A percentile compares a stretch with the other conserved stretches of the same genome.
phyloP scores from a whole-genome alignment of 2,888 invertebrate species.

The Heliconius aoede region DNA sequence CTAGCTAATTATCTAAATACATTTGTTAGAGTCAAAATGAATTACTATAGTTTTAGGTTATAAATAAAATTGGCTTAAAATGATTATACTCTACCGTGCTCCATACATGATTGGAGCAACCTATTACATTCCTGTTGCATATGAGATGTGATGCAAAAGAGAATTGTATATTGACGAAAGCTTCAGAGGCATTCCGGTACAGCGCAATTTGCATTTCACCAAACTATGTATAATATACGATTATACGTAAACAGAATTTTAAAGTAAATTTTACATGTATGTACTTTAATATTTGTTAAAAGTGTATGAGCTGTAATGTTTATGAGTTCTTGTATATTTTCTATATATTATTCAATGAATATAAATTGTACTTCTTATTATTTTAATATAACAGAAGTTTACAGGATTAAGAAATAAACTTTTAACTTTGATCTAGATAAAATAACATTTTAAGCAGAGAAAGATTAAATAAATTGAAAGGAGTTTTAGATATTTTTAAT shows the following conservation, averaged over 20 bases:
- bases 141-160: slow-evolving; percentile 27
- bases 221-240: slow-evolving; percentile 2
- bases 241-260: slow-evolving; percentile 8
- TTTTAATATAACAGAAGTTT: not conserved
- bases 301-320: no score
- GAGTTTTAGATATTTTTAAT: no score
- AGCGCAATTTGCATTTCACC: slow-evolving; percentile 25
- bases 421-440: not conserved
- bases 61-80: not conserved
- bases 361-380: not conserved
- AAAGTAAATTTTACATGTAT: not conserved
- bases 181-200: slow-evolving; percentile 1
- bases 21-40: no score
- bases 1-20: no score
- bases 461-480: no score
- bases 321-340: no score
- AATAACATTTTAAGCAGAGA: not conserved
- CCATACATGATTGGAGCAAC: slow-evolving; percentile 20
- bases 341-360: no score
- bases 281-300: no score
- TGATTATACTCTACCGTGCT: not conserved
- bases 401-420: not conserved
- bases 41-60: no score
- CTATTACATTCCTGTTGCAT: slow-evolving; percentile 28
- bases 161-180: slow-evolving; percentile 31